Evolutionary conservation across 2,797 vertebrate genomes (phyloP), one percentile per base, ranked within the genome.

Genomic region (Poeciliopsis turneri): DNA sequence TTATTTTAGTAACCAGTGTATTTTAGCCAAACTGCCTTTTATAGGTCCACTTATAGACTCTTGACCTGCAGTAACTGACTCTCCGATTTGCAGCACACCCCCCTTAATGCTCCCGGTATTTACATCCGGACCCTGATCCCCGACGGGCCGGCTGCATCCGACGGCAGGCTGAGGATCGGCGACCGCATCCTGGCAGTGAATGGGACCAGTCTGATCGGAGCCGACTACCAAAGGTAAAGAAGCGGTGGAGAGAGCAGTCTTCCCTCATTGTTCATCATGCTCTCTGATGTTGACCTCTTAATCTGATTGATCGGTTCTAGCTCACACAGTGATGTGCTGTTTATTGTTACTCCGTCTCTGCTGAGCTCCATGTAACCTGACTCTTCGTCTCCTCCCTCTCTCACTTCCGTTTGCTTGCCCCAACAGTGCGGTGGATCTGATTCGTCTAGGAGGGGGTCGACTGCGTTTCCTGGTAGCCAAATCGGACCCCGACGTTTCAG

Each of bases 111-210:
- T 66, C 97, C 98, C 0, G 98, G 98, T 57, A 99, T 99, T 91
- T 99, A 98, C 93, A 98, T 99, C 94, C 95, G 98, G 88, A 99
- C 98, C 0, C 94, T 99, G 86, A 97, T 99, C 30, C 97, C 97
- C 0, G 97, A 98, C 20, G 97, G 97, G 36, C 98, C 98, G 0
- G 98, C 98, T 0, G 97, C 97, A 0, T 84, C 96, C 0, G 96
- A 98, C 0, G 97, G 98, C 55, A 83, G 97, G 5, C 95, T 99
- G 77, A 95, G 96, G 55, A 96, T 98, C 0, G 98, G 98, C 57
- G 98, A 99, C 91, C 96, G 97, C n/a, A 98, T 99, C 93, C 95
- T 99, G 90, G 98, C 98, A 1, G 98, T 98, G 85, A 98, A 99
- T 0, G 98, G 98, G 61, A 97, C 96, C 87, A 99, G 97, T 75